Base-by-base conservation (phyloP, 1,140 invertebrate genomes). In the Danaus plexippus region DNA sequence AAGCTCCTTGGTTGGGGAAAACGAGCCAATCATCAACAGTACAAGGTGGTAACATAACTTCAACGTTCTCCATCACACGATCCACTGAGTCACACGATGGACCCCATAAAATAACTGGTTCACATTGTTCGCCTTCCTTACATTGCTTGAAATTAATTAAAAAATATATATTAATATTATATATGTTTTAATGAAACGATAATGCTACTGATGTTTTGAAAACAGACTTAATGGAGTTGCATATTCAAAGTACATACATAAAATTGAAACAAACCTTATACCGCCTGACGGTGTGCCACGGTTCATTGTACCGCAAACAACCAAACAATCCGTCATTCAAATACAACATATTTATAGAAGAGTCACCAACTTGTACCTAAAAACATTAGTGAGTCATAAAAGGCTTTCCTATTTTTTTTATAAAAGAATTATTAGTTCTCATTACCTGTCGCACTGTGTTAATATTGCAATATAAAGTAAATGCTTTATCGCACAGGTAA, bases 261-360 rank as follows among this genome's bases (percentile, higher is more conserved):
- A 32, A 32, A 32, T 45, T 70, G 46, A 2, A 43, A 13, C 48
- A 47, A 63, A 74, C 74, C 63, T 63, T 54, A 59, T 68, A 73
- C 55, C 61, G 67, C 43, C 65, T 61, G 10, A 77, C 70, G 5
- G 58, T 66, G 47, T 69, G 69, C 73, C 75, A 78, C 9, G 63
- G 3, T 52, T 74, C 75, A 32, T 54, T 53, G 55, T 58, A 68
- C 53, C 68, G 61, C 22, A 78, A 48, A 9, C 67, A 66, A 6
- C 75, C 75, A 53, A 66, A 72, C 41, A 72, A 50, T 43, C 75
- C 75, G 52, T 78, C 75, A 47, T 69, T 72, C 40, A 78, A 42
- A 49, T 75, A 78, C 43, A 72, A 44, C 71, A 72, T 75, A 49
- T 67, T 74, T 5, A 72, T 52, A 18, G 45, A 42, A 53, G 22